phyloP scores from a whole-genome alignment of 1,140 invertebrate species.

The Tetramorium parvispinum region DNA sequence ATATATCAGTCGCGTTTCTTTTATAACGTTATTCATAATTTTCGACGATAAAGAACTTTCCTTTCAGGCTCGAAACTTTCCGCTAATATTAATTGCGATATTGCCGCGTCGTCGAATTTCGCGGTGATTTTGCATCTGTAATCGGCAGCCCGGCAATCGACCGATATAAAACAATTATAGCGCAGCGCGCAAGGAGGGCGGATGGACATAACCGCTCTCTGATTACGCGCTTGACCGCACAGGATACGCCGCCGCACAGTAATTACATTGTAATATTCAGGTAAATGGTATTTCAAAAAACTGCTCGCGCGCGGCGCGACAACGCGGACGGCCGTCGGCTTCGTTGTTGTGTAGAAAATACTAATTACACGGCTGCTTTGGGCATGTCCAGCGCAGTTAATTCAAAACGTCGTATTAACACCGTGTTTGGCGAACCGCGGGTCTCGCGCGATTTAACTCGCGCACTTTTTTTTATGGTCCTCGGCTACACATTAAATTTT shows the following conservation, averaged over 20 bases:
- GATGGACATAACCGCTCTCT: slow-evolving; percentile 1
- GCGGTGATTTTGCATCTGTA: slow-evolving; percentile 36
- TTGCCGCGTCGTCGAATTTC: not conserved
- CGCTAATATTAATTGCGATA: not conserved
- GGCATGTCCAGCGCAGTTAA: slow-evolving; percentile 19
- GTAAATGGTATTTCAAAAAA: slow-evolving; percentile 38
- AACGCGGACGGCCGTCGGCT: not conserved
- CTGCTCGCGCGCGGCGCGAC: not conserved
- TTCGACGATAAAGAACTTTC: not conserved
- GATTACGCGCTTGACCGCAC: slow-evolving; percentile 41
- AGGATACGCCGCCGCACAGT: not conserved
- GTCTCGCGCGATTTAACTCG: not conserved
- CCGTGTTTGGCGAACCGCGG: slow-evolving; percentile 3
- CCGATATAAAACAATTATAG: slow-evolving; percentile 47
- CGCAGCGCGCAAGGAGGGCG: not conserved
- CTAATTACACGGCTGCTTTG: slow-evolving; percentile 15
- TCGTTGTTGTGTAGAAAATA: not conserved
- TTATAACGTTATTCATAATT: not conserved
- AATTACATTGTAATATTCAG: slow-evolving; percentile 55
- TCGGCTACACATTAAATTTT: not conserved
- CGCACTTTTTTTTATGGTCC: not conserved
- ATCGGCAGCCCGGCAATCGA: not conserved
- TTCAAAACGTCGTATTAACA: slow-evolving; percentile 24
- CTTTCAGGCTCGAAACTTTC: not conserved
- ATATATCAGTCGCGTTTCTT: not conserved